phyloP scores from a whole-genome alignment of 2,113 vertebrate species.

The Platycercus adscitus region DNA sequence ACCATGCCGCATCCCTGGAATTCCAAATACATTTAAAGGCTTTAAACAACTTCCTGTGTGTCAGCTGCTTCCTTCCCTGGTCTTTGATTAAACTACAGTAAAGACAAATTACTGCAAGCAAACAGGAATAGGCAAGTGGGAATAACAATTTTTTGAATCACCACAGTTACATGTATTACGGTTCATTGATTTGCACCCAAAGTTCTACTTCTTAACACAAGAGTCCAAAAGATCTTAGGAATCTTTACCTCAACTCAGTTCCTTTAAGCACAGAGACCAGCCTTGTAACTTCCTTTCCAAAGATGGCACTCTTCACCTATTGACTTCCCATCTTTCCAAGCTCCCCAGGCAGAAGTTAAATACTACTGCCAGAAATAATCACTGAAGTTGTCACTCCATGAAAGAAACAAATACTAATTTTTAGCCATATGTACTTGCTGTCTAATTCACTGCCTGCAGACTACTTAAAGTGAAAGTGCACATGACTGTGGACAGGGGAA shows the following conservation, averaged over 20 bases:
- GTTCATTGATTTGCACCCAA: not conserved
- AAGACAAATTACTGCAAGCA: not conserved
- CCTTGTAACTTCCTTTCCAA: rapidly evolving
- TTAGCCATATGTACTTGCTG: not conserved
- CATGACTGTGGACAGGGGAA: not conserved
- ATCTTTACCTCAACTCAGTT: not conserved
- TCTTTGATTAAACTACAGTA: not conserved
- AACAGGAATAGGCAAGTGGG: not conserved
- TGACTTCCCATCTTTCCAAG: not conserved
- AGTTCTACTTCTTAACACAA: not conserved
- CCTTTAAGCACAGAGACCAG: not conserved
- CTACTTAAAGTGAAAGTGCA: not conserved
- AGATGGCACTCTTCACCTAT: not conserved
- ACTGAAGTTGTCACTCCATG: not conserved
- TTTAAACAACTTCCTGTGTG: not conserved
- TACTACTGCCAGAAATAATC: not conserved
- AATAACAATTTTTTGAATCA: not conserved
- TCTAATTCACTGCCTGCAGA: not conserved
- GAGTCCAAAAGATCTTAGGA: not conserved
- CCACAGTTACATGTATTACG: not conserved
- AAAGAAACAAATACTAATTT: not conserved
- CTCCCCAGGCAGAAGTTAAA: not conserved
- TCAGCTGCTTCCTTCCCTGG: not conserved
- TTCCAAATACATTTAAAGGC: not conserved
- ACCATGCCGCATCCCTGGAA: not conserved